phyloP scores from a whole-genome alignment of 2,113 vertebrate species.

The Glaucomys volans region DNA sequence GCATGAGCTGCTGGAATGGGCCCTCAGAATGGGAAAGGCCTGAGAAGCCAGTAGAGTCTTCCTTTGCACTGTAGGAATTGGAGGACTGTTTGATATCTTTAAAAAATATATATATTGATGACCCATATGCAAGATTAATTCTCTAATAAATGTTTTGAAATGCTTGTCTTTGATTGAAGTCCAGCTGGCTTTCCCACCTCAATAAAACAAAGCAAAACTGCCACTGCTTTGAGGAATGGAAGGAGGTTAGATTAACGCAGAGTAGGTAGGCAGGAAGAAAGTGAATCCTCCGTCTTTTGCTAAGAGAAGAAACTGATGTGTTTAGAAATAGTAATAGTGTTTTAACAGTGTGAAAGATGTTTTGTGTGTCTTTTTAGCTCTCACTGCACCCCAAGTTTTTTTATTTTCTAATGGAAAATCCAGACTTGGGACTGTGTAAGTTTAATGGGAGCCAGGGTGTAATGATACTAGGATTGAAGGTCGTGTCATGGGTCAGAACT shows the following conservation, averaged over 20 bases:
- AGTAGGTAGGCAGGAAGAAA: neutral
- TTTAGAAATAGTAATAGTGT: constrained; percentile 47
- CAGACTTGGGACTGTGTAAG: constrained; percentile 14
- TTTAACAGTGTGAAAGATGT: constrained; percentile 46
- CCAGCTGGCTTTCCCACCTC: constrained; percentile 28
- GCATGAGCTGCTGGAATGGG: neutral
- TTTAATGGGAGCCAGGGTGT: constrained; percentile 21
- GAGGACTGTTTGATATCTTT: neutral
- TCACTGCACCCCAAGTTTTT: neutral
- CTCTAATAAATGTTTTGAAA: constrained; percentile 48
- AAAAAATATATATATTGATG: neutral
- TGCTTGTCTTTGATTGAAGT: neutral
- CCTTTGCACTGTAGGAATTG: neutral
- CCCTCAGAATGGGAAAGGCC: neutral
- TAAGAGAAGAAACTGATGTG: constrained; percentile 48
- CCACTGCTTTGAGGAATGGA: neutral
- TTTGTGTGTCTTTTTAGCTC: neutral
- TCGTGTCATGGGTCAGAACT: neutral
- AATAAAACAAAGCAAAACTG: constrained; percentile 38
- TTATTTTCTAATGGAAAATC: constrained; percentile 34
- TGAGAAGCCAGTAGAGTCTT: neutral
- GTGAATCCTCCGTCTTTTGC: constrained; percentile 42
- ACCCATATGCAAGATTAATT: neutral
- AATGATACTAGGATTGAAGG: constrained; percentile 35
- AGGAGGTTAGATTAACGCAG: constrained; percentile 19